Percentiles rank a stretch among this genome's conserved stretches.
These are phyloP conservation scores for Dendroctonus valens DNA, from an alignment of 1,140 invertebrate genomes.

Conservation along the genomic window DNA sequence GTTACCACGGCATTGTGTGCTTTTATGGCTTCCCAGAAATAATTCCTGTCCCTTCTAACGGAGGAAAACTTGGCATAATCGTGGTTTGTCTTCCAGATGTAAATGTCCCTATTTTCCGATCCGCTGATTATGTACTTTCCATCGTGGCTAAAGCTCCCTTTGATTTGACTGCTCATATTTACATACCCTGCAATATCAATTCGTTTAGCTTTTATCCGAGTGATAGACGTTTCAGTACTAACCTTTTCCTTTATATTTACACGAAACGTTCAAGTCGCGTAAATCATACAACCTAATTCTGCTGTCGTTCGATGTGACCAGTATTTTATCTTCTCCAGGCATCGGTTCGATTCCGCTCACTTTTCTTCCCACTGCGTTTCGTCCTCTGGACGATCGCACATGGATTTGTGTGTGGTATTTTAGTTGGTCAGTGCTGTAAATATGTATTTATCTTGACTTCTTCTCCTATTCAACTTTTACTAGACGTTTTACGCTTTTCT, in stretches of 20 bases:
- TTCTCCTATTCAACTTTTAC: neutral
- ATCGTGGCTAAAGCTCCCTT: constrained; percentile 94
- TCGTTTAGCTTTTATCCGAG: neutral
- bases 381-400: constrained; percentile 89
- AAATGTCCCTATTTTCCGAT: constrained; percentile 97
- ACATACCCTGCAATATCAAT: constrained; percentile 68
- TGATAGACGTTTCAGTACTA: neutral
- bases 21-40: constrained; percentile 98
- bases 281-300: constrained; percentile 95
- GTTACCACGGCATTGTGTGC: constrained; percentile 96
- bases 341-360: constrained; percentile 97
- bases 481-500: too few species aligned
- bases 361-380: constrained; percentile 91
- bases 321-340: constrained; percentile 94
- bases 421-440: constrained; percentile 81
- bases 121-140: constrained; percentile 97
- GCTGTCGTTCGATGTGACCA: constrained; percentile 98
- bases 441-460: neutral
- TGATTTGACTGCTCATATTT: constrained; percentile 96
- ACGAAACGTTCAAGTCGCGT: constrained; percentile 91
- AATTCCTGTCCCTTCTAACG: constrained; percentile 90
- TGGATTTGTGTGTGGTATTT: constrained; percentile 98
- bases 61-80: constrained; percentile 95
- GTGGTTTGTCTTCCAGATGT: constrained; percentile 95
- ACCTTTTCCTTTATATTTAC: constrained; percentile 73